Base-by-base conservation (phyloP, 2,888 invertebrate genomes). In the Malacosoma neustria region DNA sequence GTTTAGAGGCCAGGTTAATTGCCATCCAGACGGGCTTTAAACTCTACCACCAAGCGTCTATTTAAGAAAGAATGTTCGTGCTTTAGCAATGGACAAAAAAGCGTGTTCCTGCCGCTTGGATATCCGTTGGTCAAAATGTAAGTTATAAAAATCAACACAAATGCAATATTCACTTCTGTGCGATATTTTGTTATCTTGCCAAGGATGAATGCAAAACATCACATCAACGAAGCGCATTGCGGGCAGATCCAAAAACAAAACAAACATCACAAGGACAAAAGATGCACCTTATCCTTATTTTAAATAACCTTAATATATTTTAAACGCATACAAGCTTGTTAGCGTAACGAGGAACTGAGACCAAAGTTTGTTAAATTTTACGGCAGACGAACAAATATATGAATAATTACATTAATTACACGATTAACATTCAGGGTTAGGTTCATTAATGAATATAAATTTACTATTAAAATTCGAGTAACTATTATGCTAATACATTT, bases 131-230 rank as follows among this genome's bases (percentile, higher is more conserved):
- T n/a, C n/a, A n/a, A n/a, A n/a, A n/a, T n/a, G n/a, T n/a, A n/a
- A n/a, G n/a, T n/a, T n/a, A n/a, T n/a, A n/a, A n/a, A n/a, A n/a
- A n/a, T n/a, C n/a, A n/a, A n/a, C n/a, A n/a, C n/a, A n/a, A n/a
- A n/a, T n/a, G n/a, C n/a, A n/a, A n/a, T n/a, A n/a, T n/a, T n/a
- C n/a, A n/a, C n/a, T n/a, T n/a, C n/a, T n/a, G n/a, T n/a, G n/a
- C n/a, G n/a, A n/a, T n/a, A n/a, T n/a, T n/a, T n/a, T n/a, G n/a
- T n/a, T n/a, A n/a, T 53, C 48, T 49, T 65, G 57, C 61, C 70
- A 73, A 75, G 68, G 72, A 63, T 67, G 66, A 71, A 77, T 75
- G 75, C 63, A 79, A 76, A 79, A 52, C 58, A 57, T 64, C 71
- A 69, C 62, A 52, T 68, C 69, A 62, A 68, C 64, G 69, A 68